Percentiles rank a stretch among this genome's conserved stretches.
These are phyloP conservation scores for Danio jaintianensis DNA, from an alignment of 2,797 vertebrate species.

Conservation along the genomic window DNA sequence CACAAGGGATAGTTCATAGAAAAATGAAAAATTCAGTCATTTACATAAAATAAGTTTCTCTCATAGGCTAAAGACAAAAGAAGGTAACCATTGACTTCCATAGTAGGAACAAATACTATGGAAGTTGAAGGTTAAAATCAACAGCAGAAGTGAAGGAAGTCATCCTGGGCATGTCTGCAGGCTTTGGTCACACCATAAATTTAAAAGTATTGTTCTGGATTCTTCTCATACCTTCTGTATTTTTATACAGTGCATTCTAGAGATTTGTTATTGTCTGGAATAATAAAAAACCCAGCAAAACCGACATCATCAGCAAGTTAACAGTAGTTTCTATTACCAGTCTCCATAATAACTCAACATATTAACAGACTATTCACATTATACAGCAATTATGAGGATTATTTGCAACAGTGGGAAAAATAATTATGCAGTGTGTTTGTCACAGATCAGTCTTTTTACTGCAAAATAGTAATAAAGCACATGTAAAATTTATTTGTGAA, in stretches of 20 bases:
- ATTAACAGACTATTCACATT: not conserved
- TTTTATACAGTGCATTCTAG: not conserved
- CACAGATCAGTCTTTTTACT: not conserved
- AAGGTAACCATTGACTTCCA: too few species aligned
- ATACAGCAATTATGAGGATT: not conserved
- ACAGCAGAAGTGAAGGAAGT: slow-evolving; percentile 32
- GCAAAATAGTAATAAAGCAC: not conserved
- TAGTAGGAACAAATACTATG: too few species aligned
- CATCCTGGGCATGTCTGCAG: slow-evolving; percentile 29
- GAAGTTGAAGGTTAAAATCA: too few species aligned
- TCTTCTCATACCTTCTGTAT: slow-evolving; percentile 30
- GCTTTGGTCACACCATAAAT: not conserved
- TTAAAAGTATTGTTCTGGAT: slow-evolving; percentile 37
- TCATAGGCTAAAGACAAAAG: too few species aligned
- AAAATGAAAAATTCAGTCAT: too few species aligned
- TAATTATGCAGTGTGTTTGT: not conserved
- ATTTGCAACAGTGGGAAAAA: not conserved
- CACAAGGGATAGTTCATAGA: too few species aligned
- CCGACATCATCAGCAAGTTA: not conserved
- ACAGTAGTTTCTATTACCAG: not conserved
- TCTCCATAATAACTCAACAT: too few species aligned
- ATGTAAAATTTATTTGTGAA: not conserved
- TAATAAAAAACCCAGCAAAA: not conserved
- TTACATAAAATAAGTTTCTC: too few species aligned
- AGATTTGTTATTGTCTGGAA: slow-evolving; percentile 8